Evolutionary conservation across 2,797 vertebrate species (phyloP).

Genomic region (Eptatretus atami): DNA sequence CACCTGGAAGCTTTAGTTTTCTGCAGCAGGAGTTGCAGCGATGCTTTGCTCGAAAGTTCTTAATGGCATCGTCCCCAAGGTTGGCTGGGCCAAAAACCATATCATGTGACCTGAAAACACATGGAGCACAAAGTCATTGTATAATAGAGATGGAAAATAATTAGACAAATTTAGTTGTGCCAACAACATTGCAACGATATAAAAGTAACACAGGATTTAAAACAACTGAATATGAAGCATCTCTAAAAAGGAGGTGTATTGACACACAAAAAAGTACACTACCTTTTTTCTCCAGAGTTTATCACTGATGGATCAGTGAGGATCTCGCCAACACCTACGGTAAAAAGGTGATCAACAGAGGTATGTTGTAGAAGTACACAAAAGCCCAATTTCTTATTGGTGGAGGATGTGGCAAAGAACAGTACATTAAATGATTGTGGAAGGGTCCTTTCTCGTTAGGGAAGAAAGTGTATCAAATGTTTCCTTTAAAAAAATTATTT

Average conservation of each 20-base stretch:
- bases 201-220: constrained; percentile 12
- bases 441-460: too few relatives aligned
- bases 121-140: too few relatives aligned
- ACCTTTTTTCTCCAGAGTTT: constrained; percentile 52
- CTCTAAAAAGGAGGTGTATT: constrained; percentile 11
- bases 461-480: too few relatives aligned
- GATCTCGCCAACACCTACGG: constrained; percentile 47
- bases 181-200: constrained; percentile 7
- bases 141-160: too few relatives aligned
- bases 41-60: constrained; percentile 52
- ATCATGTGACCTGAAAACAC: constrained; percentile 23
- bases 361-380: constrained; percentile 12
- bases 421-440: too few relatives aligned
- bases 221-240: constrained; percentile 11
- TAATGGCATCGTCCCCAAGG: constrained; percentile 44
- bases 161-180: too few relatives aligned
- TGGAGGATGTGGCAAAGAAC: constrained; percentile 9
- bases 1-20: constrained; percentile 43
- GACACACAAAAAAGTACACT: constrained; percentile 8
- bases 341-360: constrained; percentile 10
- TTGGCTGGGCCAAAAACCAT: constrained; percentile 74
- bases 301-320: constrained; percentile 85
- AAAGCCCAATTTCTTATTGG: constrained; percentile 8
- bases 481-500: too few relatives aligned
- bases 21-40: constrained; percentile 41